Conservation (phyloP, 1,140 invertebrate species). For the Solen grandis region DNA sequence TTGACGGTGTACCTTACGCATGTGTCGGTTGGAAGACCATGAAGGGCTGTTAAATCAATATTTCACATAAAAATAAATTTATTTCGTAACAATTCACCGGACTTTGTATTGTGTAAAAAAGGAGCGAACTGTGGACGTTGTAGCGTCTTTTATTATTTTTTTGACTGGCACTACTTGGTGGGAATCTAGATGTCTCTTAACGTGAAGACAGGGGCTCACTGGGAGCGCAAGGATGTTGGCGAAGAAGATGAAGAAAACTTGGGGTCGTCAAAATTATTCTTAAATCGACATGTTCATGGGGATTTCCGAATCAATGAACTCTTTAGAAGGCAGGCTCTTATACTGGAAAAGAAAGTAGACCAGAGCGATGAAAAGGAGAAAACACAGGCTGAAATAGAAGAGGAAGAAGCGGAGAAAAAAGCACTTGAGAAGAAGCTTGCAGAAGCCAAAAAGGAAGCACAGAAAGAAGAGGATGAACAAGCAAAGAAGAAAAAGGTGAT, state of each 20-base stretch:
- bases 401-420: conserved; percentile 3
- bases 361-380: conserved; percentile 11
- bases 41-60: too few relatives aligned
- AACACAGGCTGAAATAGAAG: neutral
- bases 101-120: too few relatives aligned
- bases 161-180: too few relatives aligned
- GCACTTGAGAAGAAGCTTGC: neutral
- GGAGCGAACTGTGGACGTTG: too few relatives aligned
- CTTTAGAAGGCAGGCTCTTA: conserved; percentile 26
- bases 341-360: conserved; percentile 14
- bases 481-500: conserved; percentile 45
- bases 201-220: conserved; percentile 43
- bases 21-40: too few relatives aligned
- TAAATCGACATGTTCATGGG: conserved; percentile 16
- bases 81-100: too few relatives aligned
- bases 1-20: too few relatives aligned
- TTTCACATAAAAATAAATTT: too few relatives aligned
- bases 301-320: conserved; percentile 49
- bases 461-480: conserved; percentile 43
- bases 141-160: too few relatives aligned
- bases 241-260: conserved; percentile 18
- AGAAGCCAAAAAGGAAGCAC: neutral
- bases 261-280: conserved; percentile 17
- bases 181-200: conserved; percentile 48
- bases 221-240: conserved; percentile 35